phyloP scores from a whole-genome alignment of 92 coral and sea anemone species.

The Nematostella vectensis region DNA sequence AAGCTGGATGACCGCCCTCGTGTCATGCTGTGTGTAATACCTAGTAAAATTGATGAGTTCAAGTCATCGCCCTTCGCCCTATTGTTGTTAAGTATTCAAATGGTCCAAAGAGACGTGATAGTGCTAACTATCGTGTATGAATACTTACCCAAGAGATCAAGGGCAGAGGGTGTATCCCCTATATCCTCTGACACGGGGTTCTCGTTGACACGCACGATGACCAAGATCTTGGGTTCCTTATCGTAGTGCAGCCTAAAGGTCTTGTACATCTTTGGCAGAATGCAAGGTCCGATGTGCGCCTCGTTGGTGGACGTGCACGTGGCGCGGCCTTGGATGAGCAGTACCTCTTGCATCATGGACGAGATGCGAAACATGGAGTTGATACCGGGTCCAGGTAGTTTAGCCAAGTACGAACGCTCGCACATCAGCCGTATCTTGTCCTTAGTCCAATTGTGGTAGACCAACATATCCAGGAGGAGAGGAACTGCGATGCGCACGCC shows the following conservation, averaged over 20 bases:
- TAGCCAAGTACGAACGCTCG: slow-evolving; percentile 76
- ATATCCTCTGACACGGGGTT: slow-evolving; percentile 51
- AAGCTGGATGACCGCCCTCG: slow-evolving; percentile 7
- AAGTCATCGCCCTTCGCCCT: no score
- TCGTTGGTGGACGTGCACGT: slow-evolving; percentile 61
- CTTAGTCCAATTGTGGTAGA: slow-evolving; percentile 84
- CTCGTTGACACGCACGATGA: slow-evolving; percentile 63
- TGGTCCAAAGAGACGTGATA: no score
- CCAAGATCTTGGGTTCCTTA: slow-evolving; percentile 67
- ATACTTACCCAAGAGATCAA: slow-evolving; percentile 60
- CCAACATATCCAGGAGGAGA: slow-evolving; percentile 71
- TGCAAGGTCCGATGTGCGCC: slow-evolving; percentile 69
- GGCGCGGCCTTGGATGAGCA: slow-evolving; percentile 84
- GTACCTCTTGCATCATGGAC: slow-evolving; percentile 63
- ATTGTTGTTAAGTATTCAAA: no score
- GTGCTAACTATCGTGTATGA: no score
- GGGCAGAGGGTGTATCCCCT: slow-evolving; percentile 66
- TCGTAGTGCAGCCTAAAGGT: slow-evolving; percentile 55
- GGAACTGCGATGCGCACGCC: slow-evolving; percentile 94
- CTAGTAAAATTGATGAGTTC: no score
- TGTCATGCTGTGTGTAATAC: not conserved
- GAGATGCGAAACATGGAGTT: slow-evolving; percentile 34
- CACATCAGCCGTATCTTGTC: slow-evolving; percentile 88
- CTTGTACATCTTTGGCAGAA: slow-evolving; percentile 56
- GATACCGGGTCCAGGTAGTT: slow-evolving; percentile 35